A percentile compares a stretch with the other conserved stretches of the same genome.
phyloP scores from a whole-genome alignment of 2,797 vertebrate genomes.

The Nannoperca australis region DNA sequence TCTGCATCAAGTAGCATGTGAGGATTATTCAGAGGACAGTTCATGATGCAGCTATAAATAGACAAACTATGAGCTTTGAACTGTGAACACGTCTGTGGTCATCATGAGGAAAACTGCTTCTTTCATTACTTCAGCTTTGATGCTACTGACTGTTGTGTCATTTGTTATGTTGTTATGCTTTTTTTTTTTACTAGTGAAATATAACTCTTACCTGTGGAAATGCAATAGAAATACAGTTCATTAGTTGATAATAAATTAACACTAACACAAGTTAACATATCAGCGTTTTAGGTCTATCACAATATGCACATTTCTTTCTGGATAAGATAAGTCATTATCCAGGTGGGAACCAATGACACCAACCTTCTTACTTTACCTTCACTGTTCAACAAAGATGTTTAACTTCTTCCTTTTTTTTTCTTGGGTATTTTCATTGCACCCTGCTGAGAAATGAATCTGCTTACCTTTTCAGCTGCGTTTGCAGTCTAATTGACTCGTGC shows the following conservation, averaged over 20 bases:
- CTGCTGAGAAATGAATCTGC: constrained; percentile 27
- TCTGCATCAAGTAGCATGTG: neutral
- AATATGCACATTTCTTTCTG: neutral
- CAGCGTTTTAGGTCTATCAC: neutral
- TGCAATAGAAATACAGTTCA: neutral
- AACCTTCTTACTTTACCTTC: neutral
- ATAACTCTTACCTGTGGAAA: neutral
- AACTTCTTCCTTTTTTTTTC: neutral
- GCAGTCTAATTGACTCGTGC: constrained; percentile 47
- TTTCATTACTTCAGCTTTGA: neutral
- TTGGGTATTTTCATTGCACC: neutral
- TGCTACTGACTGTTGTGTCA: no score
- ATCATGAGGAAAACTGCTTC: neutral
- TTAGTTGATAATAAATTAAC: neutral
- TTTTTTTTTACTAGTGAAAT: neutral
- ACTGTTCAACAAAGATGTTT: neutral
- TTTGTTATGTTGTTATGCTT: no score
- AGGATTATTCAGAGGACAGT: neutral
- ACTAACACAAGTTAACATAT: neutral
- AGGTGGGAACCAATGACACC: neutral
- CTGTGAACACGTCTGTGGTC: neutral
- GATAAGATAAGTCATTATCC: neutral
- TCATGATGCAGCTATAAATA: neutral
- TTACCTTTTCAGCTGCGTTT: constrained; percentile 70
- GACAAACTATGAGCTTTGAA: neutral